A percentile compares a stretch with the other conserved stretches of the same genome.
Evolutionary conservation across 2,113 vertebrate species (phyloP).

Genomic region (Tiliqua scincoides): DNA sequence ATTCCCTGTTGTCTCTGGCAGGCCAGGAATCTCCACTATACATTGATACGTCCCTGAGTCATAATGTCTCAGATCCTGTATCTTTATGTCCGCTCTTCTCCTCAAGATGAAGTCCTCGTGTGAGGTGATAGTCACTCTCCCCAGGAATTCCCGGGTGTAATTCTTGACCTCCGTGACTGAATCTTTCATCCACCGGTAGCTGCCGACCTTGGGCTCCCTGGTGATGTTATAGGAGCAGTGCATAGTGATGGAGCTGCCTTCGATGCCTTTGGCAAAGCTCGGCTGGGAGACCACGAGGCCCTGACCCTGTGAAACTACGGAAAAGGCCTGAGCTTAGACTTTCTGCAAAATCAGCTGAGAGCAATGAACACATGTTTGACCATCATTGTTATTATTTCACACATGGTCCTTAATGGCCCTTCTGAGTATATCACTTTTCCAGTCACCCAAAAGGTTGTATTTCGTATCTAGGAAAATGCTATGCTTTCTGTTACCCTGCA

Average conservation of each 20-base stretch:
- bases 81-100: slow-evolving; percentile 44
- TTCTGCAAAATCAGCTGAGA: background rate
- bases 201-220: slow-evolving; percentile 23
- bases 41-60: slow-evolving; percentile 23
- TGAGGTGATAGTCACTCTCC: background rate
- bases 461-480: too few relatives aligned
- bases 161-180: slow-evolving; percentile 42
- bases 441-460: too few relatives aligned
- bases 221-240: slow-evolving; percentile 51
- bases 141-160: slow-evolving; percentile 28
- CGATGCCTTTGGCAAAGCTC: background rate
- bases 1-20: background rate
- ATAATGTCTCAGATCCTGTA: background rate
- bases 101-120: slow-evolving; percentile 35
- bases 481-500: too few relatives aligned
- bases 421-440: too few relatives aligned
- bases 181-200: slow-evolving; percentile 37
- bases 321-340: background rate
- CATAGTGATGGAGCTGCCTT: slow-evolving; percentile 17
- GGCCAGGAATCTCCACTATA: slow-evolving; percentile 42
- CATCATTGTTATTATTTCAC: background rate
- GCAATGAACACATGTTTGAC: background rate
- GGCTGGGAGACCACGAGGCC: slow-evolving; percentile 44
- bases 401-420: too few relatives aligned
- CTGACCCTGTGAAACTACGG: slow-evolving; percentile 20